phyloP scores from a whole-genome alignment of 2,888 invertebrate species.

The Lasioglossum villosulum region DNA sequence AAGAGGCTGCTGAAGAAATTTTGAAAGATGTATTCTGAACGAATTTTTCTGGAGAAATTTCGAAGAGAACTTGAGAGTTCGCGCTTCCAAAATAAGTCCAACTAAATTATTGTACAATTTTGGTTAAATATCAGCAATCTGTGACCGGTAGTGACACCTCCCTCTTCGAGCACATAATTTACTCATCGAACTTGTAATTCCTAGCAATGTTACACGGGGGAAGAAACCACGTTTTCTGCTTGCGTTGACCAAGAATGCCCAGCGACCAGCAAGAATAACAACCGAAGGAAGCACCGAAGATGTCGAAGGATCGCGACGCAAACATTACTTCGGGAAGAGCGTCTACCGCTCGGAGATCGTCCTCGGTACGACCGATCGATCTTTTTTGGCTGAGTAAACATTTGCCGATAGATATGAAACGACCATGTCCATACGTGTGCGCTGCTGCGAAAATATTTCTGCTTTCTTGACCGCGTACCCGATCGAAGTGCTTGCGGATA shows the following conservation, averaged over 20 bases:
- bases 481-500: slow-evolving; percentile 13
- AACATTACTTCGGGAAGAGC: slow-evolving; percentile 40
- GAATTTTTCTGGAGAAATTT: background rate
- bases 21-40: background rate
- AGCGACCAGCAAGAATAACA: slow-evolving; percentile 59
- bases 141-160: background rate
- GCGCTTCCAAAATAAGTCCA: background rate
- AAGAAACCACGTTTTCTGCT: background rate
- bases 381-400: slow-evolving; percentile 60
- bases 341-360: slow-evolving; percentile 38
- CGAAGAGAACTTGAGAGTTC: background rate
- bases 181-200: slow-evolving; percentile 41
- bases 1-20: background rate
- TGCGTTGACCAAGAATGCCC: slow-evolving; percentile 42
- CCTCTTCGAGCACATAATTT: background rate
- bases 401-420: slow-evolving; percentile 47
- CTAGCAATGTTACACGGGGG: background rate
- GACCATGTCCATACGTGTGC: slow-evolving; percentile 8
- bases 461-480: background rate
- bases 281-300: slow-evolving; percentile 43
- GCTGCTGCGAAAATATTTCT: slow-evolving; percentile 46
- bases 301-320: slow-evolving; percentile 50
- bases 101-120: background rate
- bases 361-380: slow-evolving; percentile 54
- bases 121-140: background rate